A percentile compares a stretch with the other conserved stretches of the same genome.
phyloP scores from a whole-genome alignment of 2,113 vertebrate species.

The Grus americana region DNA sequence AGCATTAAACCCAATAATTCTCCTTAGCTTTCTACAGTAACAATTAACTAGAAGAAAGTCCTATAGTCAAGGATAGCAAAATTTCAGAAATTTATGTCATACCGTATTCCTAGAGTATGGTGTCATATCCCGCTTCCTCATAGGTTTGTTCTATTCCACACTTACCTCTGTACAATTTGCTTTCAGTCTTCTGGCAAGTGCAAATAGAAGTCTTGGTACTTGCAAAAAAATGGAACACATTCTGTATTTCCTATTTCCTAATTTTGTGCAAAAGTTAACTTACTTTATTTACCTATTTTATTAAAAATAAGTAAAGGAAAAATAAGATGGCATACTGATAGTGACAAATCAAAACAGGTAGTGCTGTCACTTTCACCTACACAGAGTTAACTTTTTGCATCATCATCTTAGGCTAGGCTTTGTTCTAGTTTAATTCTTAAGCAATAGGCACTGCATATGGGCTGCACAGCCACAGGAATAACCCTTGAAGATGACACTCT shows the following conservation, averaged over 20 bases:
- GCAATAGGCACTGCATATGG: not conserved
- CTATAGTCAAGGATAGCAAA: not conserved
- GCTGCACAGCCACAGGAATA: not conserved
- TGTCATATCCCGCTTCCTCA: not conserved
- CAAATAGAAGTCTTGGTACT: not conserved
- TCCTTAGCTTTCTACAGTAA: not conserved
- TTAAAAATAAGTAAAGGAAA: not conserved
- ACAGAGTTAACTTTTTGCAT: not conserved
- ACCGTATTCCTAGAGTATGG: not conserved
- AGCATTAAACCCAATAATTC: not conserved
- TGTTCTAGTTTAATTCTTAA: not conserved
- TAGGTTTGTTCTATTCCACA: not conserved
- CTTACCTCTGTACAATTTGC: not conserved
- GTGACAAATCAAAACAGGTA: not conserved
- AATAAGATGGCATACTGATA: not conserved
- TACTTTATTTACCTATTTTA: not conserved
- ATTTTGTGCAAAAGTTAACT: not conserved
- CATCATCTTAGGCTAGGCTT: not conserved
- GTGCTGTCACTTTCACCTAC: not conserved
- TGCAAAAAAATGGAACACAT: not conserved
- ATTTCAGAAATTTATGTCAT: not conserved
- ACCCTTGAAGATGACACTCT: not conserved
- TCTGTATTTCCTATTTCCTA: not conserved
- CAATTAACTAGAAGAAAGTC: not conserved
- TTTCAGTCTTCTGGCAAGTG: not conserved